Evolutionary conservation across 2,888 invertebrate species (phyloP), one percentile per base, ranked within the genome.

Genomic region (Andrena chrysosceles): DNA sequence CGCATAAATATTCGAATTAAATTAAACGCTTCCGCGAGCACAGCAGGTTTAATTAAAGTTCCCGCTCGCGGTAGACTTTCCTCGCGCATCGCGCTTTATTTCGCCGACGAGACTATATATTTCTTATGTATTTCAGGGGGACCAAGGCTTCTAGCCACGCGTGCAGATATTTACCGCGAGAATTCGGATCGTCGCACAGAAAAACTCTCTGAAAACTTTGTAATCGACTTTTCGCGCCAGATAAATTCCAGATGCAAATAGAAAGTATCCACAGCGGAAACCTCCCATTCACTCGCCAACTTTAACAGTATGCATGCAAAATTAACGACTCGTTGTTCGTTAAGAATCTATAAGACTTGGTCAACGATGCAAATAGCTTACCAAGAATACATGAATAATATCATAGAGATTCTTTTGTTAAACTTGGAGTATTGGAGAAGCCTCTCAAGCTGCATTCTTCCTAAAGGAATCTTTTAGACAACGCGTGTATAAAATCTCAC

Each of bases 31-130:
- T 29, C 7, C 60, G 10, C 7, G 13, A n/a, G 6, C 16, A 60
- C 23, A 42, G 23, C 48, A 6, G 26, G 31, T 75, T 68, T 62
- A 68, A 78, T 63, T 78, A 69, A 78, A 56, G 26, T 49, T 35
- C 48, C 20, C n/a, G 23, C 10, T 42, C 42, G 16, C 42, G 13
- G 42, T 42, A 42, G 42, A 42, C 42, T 42, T 16, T 42, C 42
- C 42, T 16, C 4, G 42, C 42, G 42, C 16, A 1, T 42, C 42
- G 16, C 42, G 16, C 42, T 42, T 16, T 42, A 42, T 42, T 13
- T 42, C 52, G 10, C 35, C 29, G 1, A 8, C n/a, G 29, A 20
- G 52, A 42, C 10, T 20, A 20, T 20, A 20, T 23, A 52, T 10
- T 49, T 16, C 16, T 48, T 66, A 20, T 2, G 3, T 16, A 16